phyloP scores from a whole-genome alignment of 2,797 vertebrate genomes.

The Epinephelus malabaricus region DNA sequence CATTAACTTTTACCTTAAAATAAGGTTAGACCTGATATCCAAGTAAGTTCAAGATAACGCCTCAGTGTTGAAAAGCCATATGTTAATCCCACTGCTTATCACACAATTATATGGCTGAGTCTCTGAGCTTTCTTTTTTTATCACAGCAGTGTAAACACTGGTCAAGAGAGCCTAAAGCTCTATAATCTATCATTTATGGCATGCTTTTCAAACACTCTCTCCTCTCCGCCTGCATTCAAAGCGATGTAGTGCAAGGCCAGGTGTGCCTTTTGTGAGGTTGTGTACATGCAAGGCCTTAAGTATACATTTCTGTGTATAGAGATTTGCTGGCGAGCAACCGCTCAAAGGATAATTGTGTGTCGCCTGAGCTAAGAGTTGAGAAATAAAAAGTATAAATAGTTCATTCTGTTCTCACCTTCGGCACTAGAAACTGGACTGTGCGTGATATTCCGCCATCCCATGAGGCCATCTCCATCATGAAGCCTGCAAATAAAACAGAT shows the following conservation, averaged over 20 bases:
- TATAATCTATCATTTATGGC: slow-evolving; percentile 51
- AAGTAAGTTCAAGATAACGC: slow-evolving; percentile 6
- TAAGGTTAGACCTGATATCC: slow-evolving; percentile 8
- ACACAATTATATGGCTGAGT: slow-evolving; percentile 21
- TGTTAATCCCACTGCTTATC: slow-evolving; percentile 35
- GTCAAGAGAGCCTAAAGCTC: slow-evolving; percentile 19
- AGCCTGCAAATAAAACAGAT: slow-evolving; percentile 84
- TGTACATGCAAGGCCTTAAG: slow-evolving; percentile 19
- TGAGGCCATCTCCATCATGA: slow-evolving; percentile 99
- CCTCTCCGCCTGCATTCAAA: slow-evolving; percentile 11
- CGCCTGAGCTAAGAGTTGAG: not conserved
- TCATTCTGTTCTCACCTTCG: slow-evolving; percentile 87
- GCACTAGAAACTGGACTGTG: slow-evolving; percentile 98
- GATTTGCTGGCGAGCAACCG: slow-evolving; percentile 8
- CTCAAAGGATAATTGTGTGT: slow-evolving; percentile 7
- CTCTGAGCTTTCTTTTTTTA: slow-evolving; percentile 47
- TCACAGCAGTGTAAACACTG: slow-evolving; percentile 30
- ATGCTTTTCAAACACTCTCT: slow-evolving; percentile 40
- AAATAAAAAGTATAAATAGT: slow-evolving; percentile 1
- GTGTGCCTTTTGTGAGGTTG: slow-evolving; percentile 60
- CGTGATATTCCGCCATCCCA: slow-evolving; percentile 99
- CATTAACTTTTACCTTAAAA: not conserved
- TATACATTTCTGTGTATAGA: slow-evolving; percentile 30
- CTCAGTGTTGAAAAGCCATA: not conserved
- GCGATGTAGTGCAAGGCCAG: slow-evolving; percentile 39